Conservation (phyloP, 2,113 vertebrate species). For the Gadus chalcogrammus region DNA sequence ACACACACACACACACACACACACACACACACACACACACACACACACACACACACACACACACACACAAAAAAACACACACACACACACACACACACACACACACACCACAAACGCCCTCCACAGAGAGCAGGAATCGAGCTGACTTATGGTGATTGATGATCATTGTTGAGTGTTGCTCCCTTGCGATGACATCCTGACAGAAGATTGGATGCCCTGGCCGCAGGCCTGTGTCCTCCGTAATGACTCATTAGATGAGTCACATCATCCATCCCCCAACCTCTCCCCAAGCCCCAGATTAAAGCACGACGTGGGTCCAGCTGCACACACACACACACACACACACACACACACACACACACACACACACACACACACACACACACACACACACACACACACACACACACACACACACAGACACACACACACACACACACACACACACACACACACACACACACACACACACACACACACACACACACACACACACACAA, state of each 20-base stretch:
- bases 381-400: conserved; percentile 16
- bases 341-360: conserved; percentile 9
- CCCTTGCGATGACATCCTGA: not conserved
- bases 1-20: too few relatives aligned
- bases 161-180: not conserved
- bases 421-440: not conserved
- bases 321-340: conserved; percentile 4
- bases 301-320: not conserved
- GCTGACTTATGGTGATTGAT: too few relatives aligned
- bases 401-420: not conserved
- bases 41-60: too few relatives aligned
- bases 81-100: too few relatives aligned
- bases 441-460: conserved; percentile 16
- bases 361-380: not conserved
- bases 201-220: conserved; percentile 10
- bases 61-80: too few relatives aligned
- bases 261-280: not conserved
- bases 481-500: conserved; percentile 5
- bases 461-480: conserved; percentile 8
- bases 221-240: conserved; percentile 5
- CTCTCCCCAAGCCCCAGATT: not conserved
- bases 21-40: too few relatives aligned
- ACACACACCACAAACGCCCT: too few relatives aligned
- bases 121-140: too few relatives aligned
- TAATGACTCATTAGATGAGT: conserved; percentile 38